A percentile compares a stretch with the other conserved stretches of the same genome.
Conservation (phyloP, 2,888 invertebrate genomes). For the Sepioteuthis lessoniana region DNA sequence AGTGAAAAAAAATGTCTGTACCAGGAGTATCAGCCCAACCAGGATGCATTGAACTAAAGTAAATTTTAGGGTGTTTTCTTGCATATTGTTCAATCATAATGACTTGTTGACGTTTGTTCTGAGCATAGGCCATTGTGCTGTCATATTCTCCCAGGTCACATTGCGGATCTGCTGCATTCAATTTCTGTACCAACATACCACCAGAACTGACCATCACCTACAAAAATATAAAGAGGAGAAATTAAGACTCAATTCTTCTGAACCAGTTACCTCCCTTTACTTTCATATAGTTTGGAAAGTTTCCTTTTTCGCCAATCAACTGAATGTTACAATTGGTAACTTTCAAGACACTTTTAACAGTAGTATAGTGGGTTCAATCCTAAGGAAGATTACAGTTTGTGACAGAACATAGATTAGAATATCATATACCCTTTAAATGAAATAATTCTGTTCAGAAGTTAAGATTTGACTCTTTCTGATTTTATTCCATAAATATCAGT, state of each 20-base stretch:
- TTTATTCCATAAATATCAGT: no score
- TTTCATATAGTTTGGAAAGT: no score
- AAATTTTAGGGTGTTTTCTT: slow-evolving; percentile 73
- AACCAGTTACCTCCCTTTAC: no score
- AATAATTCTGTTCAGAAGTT: no score
- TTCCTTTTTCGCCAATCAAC: no score
- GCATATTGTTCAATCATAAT: slow-evolving; percentile 75
- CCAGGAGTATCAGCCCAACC: slow-evolving; percentile 78
- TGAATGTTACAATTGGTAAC: no score
- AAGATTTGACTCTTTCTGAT: no score
- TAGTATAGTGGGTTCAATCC: no score
- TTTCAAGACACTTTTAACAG: no score
- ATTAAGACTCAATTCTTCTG: background rate
- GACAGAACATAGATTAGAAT: no score
- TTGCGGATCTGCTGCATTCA: slow-evolving; percentile 75
- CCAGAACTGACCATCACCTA: slow-evolving; percentile 76
- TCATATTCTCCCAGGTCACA: slow-evolving; percentile 76
- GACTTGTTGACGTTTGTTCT: slow-evolving; percentile 77
- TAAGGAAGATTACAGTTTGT: no score
- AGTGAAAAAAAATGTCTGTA: slow-evolving; percentile 50
- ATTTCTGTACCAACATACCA: slow-evolving; percentile 76
- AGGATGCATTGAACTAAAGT: slow-evolving; percentile 77
- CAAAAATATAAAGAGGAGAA: slow-evolving; percentile 34
- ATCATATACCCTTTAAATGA: no score
- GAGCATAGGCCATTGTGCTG: slow-evolving; percentile 77